A percentile compares a stretch with the other conserved stretches of the same genome.
Conservation (phyloP, 2,888 invertebrate genomes). For the Acanthosepion pharaonis region DNA sequence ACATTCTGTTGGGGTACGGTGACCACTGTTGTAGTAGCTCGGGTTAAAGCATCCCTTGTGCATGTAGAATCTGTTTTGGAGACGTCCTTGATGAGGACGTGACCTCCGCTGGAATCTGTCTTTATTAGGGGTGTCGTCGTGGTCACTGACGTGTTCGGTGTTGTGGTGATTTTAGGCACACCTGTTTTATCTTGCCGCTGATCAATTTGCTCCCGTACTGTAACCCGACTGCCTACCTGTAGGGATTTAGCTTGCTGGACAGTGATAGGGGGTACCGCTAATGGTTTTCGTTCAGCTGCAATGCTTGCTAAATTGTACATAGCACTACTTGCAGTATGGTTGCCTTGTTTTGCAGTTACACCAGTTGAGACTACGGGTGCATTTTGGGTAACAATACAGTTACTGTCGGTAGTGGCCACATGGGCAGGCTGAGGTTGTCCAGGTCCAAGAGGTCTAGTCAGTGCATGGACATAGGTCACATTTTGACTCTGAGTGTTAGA, state of each 20-base stretch:
- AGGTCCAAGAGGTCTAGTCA: slow-evolving; percentile 44
- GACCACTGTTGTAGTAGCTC: background rate
- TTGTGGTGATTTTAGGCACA: background rate
- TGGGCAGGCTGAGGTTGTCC: slow-evolving; percentile 41
- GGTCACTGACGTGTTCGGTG: background rate
- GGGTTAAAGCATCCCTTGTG: background rate
- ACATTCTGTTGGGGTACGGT: background rate
- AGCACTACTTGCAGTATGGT: slow-evolving; percentile 56
- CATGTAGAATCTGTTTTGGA: background rate
- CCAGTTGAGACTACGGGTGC: background rate
- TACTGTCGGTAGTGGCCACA: slow-evolving; percentile 37
- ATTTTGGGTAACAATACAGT: background rate
- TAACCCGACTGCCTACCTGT: slow-evolving; percentile 34
- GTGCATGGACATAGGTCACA: slow-evolving; percentile 42
- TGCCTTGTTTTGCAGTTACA: slow-evolving; percentile 39
- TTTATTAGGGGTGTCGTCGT: slow-evolving; percentile 16
- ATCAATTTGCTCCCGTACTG: slow-evolving; percentile 47
- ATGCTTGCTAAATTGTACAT: slow-evolving; percentile 69
- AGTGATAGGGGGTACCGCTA: slow-evolving; percentile 59
- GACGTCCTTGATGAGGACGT: slow-evolving; percentile 15
- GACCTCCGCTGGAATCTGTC: background rate
- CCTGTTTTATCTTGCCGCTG: slow-evolving; percentile 41
- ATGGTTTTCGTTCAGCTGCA: slow-evolving; percentile 69
- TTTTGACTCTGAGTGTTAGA: slow-evolving; percentile 13
- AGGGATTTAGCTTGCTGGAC: background rate